Base-by-base conservation (phyloP, 1,140 invertebrate genomes). In the Leguminivora glycinivorella region DNA sequence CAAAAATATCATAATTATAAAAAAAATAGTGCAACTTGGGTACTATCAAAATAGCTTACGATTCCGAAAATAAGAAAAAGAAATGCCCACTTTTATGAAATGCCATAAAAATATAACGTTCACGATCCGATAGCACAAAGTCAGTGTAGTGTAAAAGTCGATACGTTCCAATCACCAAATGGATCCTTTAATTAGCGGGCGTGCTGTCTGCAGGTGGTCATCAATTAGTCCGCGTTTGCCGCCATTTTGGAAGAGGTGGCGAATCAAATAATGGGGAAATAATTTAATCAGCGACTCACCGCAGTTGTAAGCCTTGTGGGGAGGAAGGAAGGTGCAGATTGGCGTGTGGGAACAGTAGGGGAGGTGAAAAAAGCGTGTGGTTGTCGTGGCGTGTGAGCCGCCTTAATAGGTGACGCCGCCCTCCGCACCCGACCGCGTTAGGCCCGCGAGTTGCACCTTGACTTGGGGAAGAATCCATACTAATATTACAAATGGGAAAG, bases 261-360 rank as follows among this genome's bases (percentile, higher is more conserved):
- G 85, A 88, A 90, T 89, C 84, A 85, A 87, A 90, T 89, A 87
- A 89, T 90, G 86, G 82, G 74, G 83, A 88, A 89, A 89, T 90
- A 89, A 90, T 90, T 87, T 88, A 89, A 90, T 88, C 82, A 85
- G 70, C 70, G 56, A 43, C 69, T 26, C 66, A 38, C 70, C 60
- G 72, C 26, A 58, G 67, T 22, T 78, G 75, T 85, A 56, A 72
- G 69, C 77, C 72, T 56, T 83, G 76, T 58, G 68, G 67, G 58
- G 56, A 72, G 17, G 75, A 0, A 69, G 70, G 77, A 86, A 73
- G 79, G 85, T 79, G 73, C 69, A 75, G 56, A 75, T 71, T 84
- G 38, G 83, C 68, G 67, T 73, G 78, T 19, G 71, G 56, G 43
- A 22, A 22, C n/a, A 7, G n/a, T 70, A 72, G 70, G 74, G 83